Base-by-base conservation (phyloP, 2,888 invertebrate species). In the Formica aserva region DNA sequence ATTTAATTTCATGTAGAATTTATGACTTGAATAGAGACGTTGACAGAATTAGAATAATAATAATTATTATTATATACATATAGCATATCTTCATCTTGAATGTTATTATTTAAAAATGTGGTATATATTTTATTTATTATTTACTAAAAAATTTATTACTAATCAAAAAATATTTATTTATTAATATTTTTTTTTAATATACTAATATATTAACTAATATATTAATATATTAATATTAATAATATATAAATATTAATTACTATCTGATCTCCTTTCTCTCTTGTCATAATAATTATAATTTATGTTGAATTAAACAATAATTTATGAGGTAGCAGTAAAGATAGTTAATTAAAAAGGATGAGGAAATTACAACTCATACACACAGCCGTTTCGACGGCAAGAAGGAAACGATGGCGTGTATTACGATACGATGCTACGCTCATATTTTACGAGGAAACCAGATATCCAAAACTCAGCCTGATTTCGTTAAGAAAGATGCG, bases 381-480 rank as follows among this genome's bases (percentile, higher is more conserved):
- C 29, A 52, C n/a, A 26, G 9, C 1, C 1, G 29, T 29, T 41
- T 41, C 15, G 41, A 60, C 1, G 29, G 29, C 13, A 57, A 26
- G 9, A 13, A 62, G 32, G 3, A 9, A 62, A 35, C 62, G 9
- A 62, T 18, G 18, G 18, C 48, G 11, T 48, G 11, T 48, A 48
- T 48, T 15, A 15, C 45, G 15, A 45, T 48, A 48, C 48, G 6
- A 3, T 26, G 45, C 2, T 9, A 29, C 32, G 52, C 74, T 82
- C 83, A 63, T 82, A 41, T 89, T 48, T 48, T 87, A 87, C 74
- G 55, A 85, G 84, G 88, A 88, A 90, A 88, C 81, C 83, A 82
- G 88, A 90, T 78, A 86, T 78, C 82, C 69, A 83, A 86, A 86
- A 85, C 78, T 83, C 83, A 85, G 85, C 85, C 75, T 85, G 74